Evolutionary conservation across 2,113 vertebrate genomes (phyloP), one percentile per base, ranked within the genome.

Genomic region (Ardeotis arabs): DNA sequence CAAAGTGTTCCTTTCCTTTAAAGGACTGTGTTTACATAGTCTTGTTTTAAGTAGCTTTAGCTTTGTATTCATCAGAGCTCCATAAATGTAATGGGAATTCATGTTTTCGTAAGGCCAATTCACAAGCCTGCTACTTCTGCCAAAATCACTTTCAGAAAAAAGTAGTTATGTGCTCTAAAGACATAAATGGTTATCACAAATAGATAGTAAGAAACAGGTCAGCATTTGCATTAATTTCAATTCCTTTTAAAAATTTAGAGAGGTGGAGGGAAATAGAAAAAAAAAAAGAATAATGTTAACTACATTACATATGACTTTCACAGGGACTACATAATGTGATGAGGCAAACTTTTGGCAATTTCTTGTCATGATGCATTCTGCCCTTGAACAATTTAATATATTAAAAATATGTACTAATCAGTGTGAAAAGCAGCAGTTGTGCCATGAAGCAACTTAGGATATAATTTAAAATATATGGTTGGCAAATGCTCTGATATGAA

Each of bases 1-100:
- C 24, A 89, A 84, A 84, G 47, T 10, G 7, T 93, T 96, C 56
- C 31, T 92, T 94, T 23, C 55, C 39, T 92, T 94, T 72, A 92
- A 92, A 92, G 76, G 66, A 18, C 18, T 73, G 8, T 78, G 69
- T 81, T 84, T 84, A 20, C 3, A 2, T 21, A 76, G 63, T 84
- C 72, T 88, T 79, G 49, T 82, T 96, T 74, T 73, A 79, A 83
- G 76, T 75, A 75, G 29, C 17, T 92, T 79, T 88, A 63, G 41
- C 27, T 84, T 60, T 74, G 31, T 76, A 70, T 86, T 93, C 87
- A 74, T 90, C 63, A 86, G 88, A 80, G 80, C 35, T 64, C 37
- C 44, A 85, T 85, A 80, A 95, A 90, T 3, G 15, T 74, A 86
- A 88, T 63, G 68, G 50, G 55, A 82, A 77, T 85, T 80, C 11